Base-by-base conservation (phyloP, 1,140 invertebrate genomes). In the Lepidurus packardi region DNA sequence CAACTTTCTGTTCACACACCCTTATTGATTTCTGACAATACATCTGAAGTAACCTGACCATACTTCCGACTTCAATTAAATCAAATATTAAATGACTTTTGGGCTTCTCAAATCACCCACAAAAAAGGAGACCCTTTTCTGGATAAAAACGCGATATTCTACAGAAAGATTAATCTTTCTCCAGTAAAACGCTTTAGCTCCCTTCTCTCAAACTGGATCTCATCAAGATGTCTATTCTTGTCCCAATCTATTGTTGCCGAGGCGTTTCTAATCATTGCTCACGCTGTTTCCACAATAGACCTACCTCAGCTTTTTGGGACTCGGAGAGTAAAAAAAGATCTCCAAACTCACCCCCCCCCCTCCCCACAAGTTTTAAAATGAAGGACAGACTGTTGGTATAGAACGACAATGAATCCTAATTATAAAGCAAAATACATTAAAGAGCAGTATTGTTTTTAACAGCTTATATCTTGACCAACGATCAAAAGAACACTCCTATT, bases 211-310 rank as follows among this genome's bases (percentile, higher is more conserved):
- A 65, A 13, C 21, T 13, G 53, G 53, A 65, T 21, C 53, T 65
- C 53, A 65, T 65, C 53, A 65, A 65, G 53, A 65, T 65, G 53
- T 65, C 53, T 21, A 65, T 65, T 65, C 53, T 65, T 65, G 53
- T 65, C 53, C 34, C 21, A 65, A 65, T 65, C 53, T 65, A 65
- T 65, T 65, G 53, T 65, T 65, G 13, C 53, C 53, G 16, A 65
- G 7, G 53, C 53, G 53, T 65, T 65, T 65, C 53, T 65, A 65
- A 65, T 65, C 53, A 16, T 65, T 65, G 53, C 16, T 65, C 53
- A 65, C 53, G 53, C 53, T 65, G 53, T 21, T 65, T 13, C 16
- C 6, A 65, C 53, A 65, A 65, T 65, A 65, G 53, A 65, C 53
- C 53, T 65, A 65, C 53, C 53, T 65, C 53, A 65, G 53, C 53